Evolutionary conservation across 2,888 invertebrate species (phyloP).

Genomic region (Plagiodera versicolora): DNA sequence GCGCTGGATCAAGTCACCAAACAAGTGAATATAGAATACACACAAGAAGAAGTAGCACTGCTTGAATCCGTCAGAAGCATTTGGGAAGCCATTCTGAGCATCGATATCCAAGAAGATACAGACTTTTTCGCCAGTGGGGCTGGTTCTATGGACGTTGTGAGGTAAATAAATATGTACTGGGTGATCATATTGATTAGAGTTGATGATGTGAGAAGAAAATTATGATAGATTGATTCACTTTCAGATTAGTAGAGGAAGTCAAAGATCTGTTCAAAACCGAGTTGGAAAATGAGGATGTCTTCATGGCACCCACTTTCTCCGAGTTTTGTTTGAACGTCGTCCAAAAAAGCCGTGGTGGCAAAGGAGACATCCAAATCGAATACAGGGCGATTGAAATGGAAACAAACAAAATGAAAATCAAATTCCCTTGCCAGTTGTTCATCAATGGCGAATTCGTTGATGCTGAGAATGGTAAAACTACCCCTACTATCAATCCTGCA

Average conservation of each 20-base stretch:
- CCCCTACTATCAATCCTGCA: slow-evolving; percentile 78
- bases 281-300: slow-evolving; percentile 87
- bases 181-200: too few species aligned
- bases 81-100: slow-evolving; percentile 84
- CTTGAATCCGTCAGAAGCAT: slow-evolving; percentile 67
- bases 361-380: slow-evolving; percentile 59
- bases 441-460: slow-evolving; percentile 89
- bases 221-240: too few species aligned
- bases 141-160: slow-evolving; percentile 97
- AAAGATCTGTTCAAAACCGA: slow-evolving; percentile 77
- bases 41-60: slow-evolving; percentile 71
- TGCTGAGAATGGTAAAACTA: slow-evolving; percentile 66
- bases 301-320: slow-evolving; percentile 86
- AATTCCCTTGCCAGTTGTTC: slow-evolving; percentile 88
- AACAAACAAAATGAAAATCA: slow-evolving; percentile 81
- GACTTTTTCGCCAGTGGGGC: slow-evolving; percentile 95
- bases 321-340: slow-evolving; percentile 77
- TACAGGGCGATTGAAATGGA: slow-evolving; percentile 77
- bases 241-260: slow-evolving; percentile 85
- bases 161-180: slow-evolving; percentile 49
- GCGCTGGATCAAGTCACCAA: slow-evolving; percentile 72
- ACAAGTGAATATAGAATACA: slow-evolving; percentile 63
- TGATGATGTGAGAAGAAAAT: too few species aligned
- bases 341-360: slow-evolving; percentile 65
- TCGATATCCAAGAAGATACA: slow-evolving; percentile 73